Evolutionary conservation across 2,888 invertebrate species (phyloP), one percentile per base, ranked within the genome.

Genomic region (Agrotis puta): DNA sequence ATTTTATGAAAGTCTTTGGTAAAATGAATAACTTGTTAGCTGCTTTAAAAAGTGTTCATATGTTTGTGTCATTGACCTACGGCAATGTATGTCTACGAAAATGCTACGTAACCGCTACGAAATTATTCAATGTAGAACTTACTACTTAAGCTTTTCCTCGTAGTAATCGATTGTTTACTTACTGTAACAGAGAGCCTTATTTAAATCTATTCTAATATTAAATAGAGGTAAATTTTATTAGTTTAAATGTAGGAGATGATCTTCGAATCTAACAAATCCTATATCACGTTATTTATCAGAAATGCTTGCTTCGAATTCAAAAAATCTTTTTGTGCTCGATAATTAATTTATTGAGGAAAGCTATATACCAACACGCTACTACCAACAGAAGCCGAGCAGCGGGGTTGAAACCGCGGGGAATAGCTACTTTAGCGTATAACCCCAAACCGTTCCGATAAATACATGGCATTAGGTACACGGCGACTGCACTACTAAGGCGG

Each of bases 401-500:
- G 3, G 9, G 9, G 33, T 33, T 33, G n/a, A n/a, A n/a, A 27
- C 27, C 27, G 27, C 27, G 27, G 6, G 27, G 27, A 27, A 5
- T 5, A 27, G 27, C 6, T 27, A 27, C 4, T 6, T n/a, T 9
- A 4, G 62, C 62, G 13, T 22, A 53, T 68, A 51, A 27, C 64
- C 64, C 33, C 9, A 20, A 64, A 56, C n/a, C 48, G 20, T 18
- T 56, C n/a, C 45, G 48, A 39, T 65, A 63, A 65, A 5, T 51
- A 45, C 45, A 18, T 9, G 2, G 47, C 51, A 64, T 75, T 59
- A n/a, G n/a, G n/a, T n/a, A 70, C 63, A 39, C 61, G 51, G 56
- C 57, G 65, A 75, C 70, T 80, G 81, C 77, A 76, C 58, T 14
- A 61, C 56, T 71, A 80, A 74, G 57, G 72, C 70, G 22, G 45